Percentiles rank a stretch among this genome's conserved stretches.
Conservation (phyloP, 2,113 vertebrate genomes). For the Corythornis cristatus region DNA sequence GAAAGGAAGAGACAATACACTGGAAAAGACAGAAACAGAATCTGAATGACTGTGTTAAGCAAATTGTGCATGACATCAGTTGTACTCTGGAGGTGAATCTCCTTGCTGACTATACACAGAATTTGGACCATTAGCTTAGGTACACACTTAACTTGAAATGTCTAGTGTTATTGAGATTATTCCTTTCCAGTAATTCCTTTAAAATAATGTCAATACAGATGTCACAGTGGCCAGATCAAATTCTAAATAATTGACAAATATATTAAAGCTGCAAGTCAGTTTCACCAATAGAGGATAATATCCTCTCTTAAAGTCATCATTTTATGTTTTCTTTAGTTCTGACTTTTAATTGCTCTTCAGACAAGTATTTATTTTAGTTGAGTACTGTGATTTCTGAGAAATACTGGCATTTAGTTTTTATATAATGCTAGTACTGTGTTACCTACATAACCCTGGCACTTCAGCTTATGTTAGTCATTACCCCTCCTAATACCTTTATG, state of each 20-base stretch:
- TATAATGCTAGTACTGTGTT: not conserved
- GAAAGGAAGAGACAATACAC: not conserved
- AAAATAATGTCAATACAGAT: not conserved
- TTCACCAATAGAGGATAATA: not conserved
- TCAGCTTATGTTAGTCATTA: not conserved
- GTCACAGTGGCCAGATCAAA: not conserved
- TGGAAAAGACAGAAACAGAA: not conserved
- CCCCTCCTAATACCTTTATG: not conserved
- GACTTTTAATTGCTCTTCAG: not conserved
- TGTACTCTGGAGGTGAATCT: fast-evolving
- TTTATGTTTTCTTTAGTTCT: not conserved
- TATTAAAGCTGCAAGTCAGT: not conserved
- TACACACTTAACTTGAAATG: not conserved
- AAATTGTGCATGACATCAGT: not conserved
- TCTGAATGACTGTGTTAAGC: not conserved
- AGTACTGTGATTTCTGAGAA: conserved; percentile 18
- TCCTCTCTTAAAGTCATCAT: not conserved
- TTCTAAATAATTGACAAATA: not conserved
- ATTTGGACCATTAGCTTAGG: not conserved
- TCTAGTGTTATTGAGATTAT: not conserved
- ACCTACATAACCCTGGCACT: not conserved
- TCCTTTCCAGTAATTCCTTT: not conserved
- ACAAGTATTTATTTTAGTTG: not conserved
- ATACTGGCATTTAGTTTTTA: not conserved
- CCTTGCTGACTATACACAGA: fast-evolving